These are phyloP conservation scores for Allolobophora icterica DNA, from an alignment of 2,888 invertebrate species.

Conservation along the genomic window DNA sequence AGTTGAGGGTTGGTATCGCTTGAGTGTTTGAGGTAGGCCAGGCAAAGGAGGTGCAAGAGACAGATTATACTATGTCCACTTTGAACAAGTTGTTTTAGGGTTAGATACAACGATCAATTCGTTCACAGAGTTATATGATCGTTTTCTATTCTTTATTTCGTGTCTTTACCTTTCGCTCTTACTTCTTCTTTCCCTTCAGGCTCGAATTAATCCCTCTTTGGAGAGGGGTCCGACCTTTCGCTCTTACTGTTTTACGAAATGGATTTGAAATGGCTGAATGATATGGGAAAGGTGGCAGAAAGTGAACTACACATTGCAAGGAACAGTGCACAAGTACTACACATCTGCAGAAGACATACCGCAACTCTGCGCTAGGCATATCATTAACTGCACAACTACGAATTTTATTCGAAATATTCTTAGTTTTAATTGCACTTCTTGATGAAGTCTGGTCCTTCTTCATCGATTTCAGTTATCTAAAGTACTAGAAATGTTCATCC, in stretches of 20 bases:
- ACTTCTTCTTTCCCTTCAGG: too few relatives aligned
- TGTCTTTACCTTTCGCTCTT: constrained; percentile 14
- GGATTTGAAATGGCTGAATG: constrained; percentile 28
- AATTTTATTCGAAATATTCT: neutral
- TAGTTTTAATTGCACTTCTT: neutral
- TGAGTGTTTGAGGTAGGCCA: too few relatives aligned
- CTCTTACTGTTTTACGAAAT: too few relatives aligned
- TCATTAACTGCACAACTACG: neutral
- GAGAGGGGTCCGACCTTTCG: too few relatives aligned
- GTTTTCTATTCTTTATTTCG: neutral
- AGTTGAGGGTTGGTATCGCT: too few relatives aligned
- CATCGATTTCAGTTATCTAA: neutral
- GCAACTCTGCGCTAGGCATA: neutral
- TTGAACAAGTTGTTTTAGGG: too few relatives aligned
- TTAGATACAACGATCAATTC: neutral
- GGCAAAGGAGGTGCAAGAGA: too few relatives aligned
- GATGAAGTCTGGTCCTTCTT: neutral
- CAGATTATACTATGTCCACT: too few relatives aligned
- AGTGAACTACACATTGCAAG: neutral
- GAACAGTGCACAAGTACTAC: too few relatives aligned
- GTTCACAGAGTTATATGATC: neutral
- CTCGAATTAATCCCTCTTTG: too few relatives aligned
- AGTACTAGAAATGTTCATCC: neutral
- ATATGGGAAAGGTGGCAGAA: neutral
- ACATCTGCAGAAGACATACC: neutral